These are phyloP conservation scores for Porites divaricata DNA, from an alignment of 92 coral and sea anemone species.

Conservation along the genomic window DNA sequence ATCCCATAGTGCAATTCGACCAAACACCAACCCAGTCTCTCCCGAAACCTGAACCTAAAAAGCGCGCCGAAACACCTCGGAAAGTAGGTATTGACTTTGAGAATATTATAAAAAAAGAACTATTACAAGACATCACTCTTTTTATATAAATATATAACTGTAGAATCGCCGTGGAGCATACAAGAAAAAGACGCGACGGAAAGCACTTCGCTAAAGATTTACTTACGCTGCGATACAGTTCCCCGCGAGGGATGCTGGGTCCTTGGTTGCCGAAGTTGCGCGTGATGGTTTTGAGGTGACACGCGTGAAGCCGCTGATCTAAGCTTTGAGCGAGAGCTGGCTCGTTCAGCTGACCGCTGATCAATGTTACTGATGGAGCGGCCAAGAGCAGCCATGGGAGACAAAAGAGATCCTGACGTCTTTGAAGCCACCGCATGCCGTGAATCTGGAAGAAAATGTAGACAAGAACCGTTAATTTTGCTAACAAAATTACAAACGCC, in stretches of 20 bases:
- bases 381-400: constrained; percentile 87
- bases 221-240: constrained; percentile 97
- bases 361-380: constrained; percentile 97
- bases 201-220: neutral
- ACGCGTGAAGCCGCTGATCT: constrained; percentile 69
- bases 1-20: no score
- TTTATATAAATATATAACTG: no score
- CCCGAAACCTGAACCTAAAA: no score
- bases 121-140: no score
- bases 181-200: no score
- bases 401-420: constrained; percentile 71
- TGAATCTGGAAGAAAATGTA: constrained; percentile 49
- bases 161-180: no score
- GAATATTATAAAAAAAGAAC: no score
- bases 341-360: constrained; percentile 94
- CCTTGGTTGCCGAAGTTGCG: constrained; percentile 73
- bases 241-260: constrained; percentile 82
- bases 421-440: constrained; percentile 80
- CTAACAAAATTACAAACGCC: neutral
- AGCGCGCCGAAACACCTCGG: no score
- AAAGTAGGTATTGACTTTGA: no score
- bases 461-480: neutral
- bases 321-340: constrained; percentile 76
- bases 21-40: no score
- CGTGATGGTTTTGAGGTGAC: constrained; percentile 57